Evolutionary conservation across 2,888 invertebrate species (phyloP).

Genomic region (Amphipyra tragopoginis): DNA sequence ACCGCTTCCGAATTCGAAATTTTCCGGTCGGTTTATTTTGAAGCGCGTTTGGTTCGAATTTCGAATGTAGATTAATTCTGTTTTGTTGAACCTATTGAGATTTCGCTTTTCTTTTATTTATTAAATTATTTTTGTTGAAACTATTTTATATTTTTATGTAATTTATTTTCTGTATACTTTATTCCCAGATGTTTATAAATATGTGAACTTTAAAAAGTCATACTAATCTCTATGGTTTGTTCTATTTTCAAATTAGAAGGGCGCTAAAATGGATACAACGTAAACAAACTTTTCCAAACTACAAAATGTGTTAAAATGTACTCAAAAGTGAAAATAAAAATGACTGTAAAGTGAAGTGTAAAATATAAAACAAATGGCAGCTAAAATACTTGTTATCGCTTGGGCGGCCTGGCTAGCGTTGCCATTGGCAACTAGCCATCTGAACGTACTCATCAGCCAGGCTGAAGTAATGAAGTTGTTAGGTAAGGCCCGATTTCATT

Average conservation of each 20-base stretch:
- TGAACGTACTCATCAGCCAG: conserved; percentile 95
- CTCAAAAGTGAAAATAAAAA: conserved; percentile 82
- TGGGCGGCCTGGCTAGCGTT: conserved; percentile 85
- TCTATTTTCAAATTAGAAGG: conserved; percentile 48
- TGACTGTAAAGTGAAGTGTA: conserved; percentile 76
- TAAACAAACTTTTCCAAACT: conserved; percentile 52
- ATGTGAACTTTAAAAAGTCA: conserved; percentile 33
- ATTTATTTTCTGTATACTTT: no score
- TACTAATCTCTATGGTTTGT: background rate
- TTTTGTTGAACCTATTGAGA: conserved; percentile 11
- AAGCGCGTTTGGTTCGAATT: conserved; percentile 41
- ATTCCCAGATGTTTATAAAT: background rate
- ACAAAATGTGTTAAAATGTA: conserved; percentile 71
- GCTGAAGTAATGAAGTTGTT: conserved; percentile 94
- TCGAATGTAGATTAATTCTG: conserved; percentile 30
- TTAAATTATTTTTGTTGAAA: conserved; percentile 2
- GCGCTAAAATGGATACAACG: conserved; percentile 68
- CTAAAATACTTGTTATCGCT: conserved; percentile 79
- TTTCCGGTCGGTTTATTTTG: conserved; percentile 58
- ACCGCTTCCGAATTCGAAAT: conserved; percentile 65
- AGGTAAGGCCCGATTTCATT: conserved; percentile 90
- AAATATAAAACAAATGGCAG: conserved; percentile 76
- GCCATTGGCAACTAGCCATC: conserved; percentile 91
- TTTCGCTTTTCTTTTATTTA: background rate
- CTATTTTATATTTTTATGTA: background rate